phyloP scores from a whole-genome alignment of 2,797 vertebrate genomes.

The Furcifer pardalis region DNA sequence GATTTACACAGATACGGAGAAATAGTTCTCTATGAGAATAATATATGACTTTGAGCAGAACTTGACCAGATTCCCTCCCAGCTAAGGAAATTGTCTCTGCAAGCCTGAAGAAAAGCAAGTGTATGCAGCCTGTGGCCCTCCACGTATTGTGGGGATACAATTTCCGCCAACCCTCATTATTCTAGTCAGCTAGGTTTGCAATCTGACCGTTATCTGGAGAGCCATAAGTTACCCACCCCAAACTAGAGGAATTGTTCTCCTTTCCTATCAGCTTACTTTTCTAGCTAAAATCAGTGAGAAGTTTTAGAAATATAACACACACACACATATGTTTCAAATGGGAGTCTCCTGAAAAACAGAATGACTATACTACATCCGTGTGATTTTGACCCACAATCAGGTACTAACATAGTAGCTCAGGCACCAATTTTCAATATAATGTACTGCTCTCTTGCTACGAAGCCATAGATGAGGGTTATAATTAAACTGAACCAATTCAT shows the following conservation, averaged over 20 bases:
- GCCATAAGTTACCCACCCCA: background rate
- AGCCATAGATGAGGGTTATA: slow-evolving; percentile 22
- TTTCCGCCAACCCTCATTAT: background rate
- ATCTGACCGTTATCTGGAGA: background rate
- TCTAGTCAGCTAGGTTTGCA: background rate
- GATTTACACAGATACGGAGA: background rate
- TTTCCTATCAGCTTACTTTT: background rate
- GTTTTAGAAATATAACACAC: background rate
- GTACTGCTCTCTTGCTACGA: slow-evolving; percentile 33
- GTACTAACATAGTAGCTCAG: background rate
- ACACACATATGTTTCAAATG: background rate
- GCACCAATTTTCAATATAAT: background rate
- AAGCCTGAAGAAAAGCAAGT: background rate
- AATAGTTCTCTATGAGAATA: background rate
- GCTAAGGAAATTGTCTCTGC: background rate
- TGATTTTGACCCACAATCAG: background rate
- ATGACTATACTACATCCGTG: background rate
- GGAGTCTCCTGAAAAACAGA: background rate
- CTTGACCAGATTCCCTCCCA: background rate
- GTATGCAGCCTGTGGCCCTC: background rate
- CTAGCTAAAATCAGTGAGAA: background rate
- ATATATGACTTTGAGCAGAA: background rate
- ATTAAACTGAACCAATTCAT: slow-evolving; percentile 28
- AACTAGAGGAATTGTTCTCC: background rate
- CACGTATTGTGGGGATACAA: background rate